phyloP scores from a whole-genome alignment of 2,113 vertebrate species.

The Columba janthina region DNA sequence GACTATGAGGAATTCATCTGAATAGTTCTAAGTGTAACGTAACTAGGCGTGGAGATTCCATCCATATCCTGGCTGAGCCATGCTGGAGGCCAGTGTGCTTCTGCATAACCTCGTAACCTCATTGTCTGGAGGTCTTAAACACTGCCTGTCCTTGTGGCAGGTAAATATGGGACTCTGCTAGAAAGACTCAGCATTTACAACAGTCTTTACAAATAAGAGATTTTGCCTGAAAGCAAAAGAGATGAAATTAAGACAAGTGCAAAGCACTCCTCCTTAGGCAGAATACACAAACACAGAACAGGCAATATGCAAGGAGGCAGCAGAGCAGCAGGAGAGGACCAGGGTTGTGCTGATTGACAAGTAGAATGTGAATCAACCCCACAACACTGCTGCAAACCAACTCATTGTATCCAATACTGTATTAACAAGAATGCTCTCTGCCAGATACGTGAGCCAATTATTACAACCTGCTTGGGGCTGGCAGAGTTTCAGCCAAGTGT shows the following conservation, averaged over 20 bases:
- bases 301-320: slow-evolving; percentile 23
- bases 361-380: slow-evolving; percentile 39
- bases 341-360: slow-evolving; percentile 11
- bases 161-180: background rate
- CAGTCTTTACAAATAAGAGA: slow-evolving; percentile 14
- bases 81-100: background rate
- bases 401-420: background rate
- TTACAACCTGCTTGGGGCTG: background rate
- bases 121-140: background rate
- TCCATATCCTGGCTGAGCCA: background rate
- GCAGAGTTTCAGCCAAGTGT: background rate
- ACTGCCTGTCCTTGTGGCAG: background rate
- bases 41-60: background rate
- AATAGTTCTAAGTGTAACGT: background rate
- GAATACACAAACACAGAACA: slow-evolving; percentile 22
- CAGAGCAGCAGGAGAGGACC: background rate
- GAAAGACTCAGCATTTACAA: background rate
- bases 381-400: background rate
- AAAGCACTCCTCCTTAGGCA: slow-evolving; percentile 6
- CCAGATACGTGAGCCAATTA: background rate
- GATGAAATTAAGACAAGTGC: slow-evolving; percentile 60
- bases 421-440: background rate
- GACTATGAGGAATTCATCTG: background rate
- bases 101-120: background rate
- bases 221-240: slow-evolving; percentile 32